phyloP scores from a whole-genome alignment of 2,797 vertebrate genomes.

The Darevskia nairensis region DNA sequence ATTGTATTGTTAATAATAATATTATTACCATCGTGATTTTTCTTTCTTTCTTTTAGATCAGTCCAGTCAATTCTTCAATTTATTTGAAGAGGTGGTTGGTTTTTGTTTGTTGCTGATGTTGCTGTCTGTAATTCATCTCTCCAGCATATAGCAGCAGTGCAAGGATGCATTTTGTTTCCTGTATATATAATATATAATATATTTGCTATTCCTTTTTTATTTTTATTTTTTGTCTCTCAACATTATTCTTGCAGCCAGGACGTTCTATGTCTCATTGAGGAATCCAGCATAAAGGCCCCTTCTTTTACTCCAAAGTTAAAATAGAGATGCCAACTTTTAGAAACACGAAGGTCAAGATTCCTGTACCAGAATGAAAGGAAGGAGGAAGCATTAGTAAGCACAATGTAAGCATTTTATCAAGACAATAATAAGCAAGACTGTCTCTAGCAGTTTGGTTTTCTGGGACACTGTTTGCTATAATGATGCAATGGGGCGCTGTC shows the following conservation, averaged over 20 bases:
- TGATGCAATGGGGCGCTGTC: neutral
- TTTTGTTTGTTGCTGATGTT: conserved; percentile 69
- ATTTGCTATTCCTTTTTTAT: conserved; percentile 80
- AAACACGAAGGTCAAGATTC: conserved; percentile 82
- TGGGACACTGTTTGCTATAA: neutral
- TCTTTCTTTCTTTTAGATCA: conserved; percentile 65
- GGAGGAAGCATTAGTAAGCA: conserved; percentile 45
- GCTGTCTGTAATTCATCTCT: conserved; percentile 70
- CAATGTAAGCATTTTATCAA: neutral
- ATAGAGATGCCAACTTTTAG: conserved; percentile 70
- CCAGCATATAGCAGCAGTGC: conserved; percentile 81
- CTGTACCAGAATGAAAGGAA: conserved; percentile 60
- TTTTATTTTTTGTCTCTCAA: conserved; percentile 73
- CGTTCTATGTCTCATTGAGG: conserved; percentile 72
- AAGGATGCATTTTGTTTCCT: conserved; percentile 80
- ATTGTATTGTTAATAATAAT: conserved; percentile 57
- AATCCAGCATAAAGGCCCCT: conserved; percentile 82
- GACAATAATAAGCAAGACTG: neutral
- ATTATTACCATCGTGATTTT: conserved; percentile 47
- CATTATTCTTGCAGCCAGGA: conserved; percentile 77
- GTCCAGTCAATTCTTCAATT: conserved; percentile 75
- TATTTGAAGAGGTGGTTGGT: conserved; percentile 76
- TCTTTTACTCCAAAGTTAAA: conserved; percentile 76
- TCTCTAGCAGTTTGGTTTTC: neutral
- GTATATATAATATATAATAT: conserved; percentile 80